Evolutionary conservation across 2,888 invertebrate species (phyloP).

Genomic region (Branchellion lobata): DNA sequence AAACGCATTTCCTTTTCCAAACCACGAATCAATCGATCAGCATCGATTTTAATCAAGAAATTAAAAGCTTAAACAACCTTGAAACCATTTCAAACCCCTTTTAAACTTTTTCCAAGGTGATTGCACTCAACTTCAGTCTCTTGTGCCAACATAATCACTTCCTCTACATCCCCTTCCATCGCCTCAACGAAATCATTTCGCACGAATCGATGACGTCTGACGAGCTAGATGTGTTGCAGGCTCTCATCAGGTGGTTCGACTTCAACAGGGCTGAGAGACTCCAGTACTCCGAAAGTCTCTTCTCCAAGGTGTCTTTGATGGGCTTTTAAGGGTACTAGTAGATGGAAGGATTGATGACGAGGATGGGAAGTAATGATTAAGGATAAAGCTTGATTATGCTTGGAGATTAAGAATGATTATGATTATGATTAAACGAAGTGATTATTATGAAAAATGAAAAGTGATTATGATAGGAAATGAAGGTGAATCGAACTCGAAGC

Average conservation of each 20-base stretch:
- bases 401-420: too few relatives aligned
- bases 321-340: too few relatives aligned
- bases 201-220: slow-evolving; percentile 38
- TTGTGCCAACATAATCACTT: slow-evolving; percentile 41
- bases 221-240: slow-evolving; percentile 47
- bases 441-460: neutral
- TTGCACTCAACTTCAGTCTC: slow-evolving; percentile 34
- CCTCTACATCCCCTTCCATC: slow-evolving; percentile 40
- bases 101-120: too few relatives aligned
- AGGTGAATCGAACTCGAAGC: neutral
- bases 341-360: too few relatives aligned
- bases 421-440: too few relatives aligned
- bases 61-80: too few relatives aligned
- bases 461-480: neutral
- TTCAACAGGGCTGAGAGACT: slow-evolving; percentile 43
- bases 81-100: too few relatives aligned
- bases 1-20: too few relatives aligned
- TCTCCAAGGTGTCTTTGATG: slow-evolving; percentile 34
- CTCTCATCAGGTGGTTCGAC: slow-evolving; percentile 47
- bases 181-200: slow-evolving; percentile 41
- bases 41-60: too few relatives aligned
- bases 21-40: too few relatives aligned
- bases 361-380: too few relatives aligned
- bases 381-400: too few relatives aligned
- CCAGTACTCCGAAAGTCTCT: slow-evolving; percentile 35